These are phyloP conservation scores for Glaucomys volans DNA, from an alignment of 2,113 vertebrate species.

Conservation along the genomic window DNA sequence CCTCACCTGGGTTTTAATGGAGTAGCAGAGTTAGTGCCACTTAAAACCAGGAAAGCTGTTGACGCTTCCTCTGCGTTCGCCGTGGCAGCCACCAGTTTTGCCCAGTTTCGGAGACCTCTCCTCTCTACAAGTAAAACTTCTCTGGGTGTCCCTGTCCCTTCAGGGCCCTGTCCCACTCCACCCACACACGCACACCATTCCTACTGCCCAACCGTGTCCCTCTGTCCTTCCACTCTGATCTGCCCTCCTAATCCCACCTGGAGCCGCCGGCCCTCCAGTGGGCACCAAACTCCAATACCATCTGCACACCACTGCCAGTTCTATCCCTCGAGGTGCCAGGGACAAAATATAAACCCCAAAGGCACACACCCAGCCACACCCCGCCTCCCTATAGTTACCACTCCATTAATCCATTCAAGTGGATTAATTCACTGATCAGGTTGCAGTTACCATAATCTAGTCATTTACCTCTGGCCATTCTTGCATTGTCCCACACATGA, in stretches of 20 bases:
- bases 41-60: not conserved
- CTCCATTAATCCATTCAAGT: too few relatives aligned
- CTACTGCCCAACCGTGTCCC: not conserved
- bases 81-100: not conserved
- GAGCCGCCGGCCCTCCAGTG: not conserved
- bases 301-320: not conserved
- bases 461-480: too few relatives aligned
- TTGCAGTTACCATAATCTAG: too few relatives aligned
- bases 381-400: too few relatives aligned
- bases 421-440: too few relatives aligned
- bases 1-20: not conserved
- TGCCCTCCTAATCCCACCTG: not conserved
- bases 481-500: too few relatives aligned
- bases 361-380: too few relatives aligned
- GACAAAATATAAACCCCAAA: too few relatives aligned
- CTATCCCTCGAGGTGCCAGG: too few relatives aligned
- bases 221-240: not conserved
- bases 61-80: not conserved
- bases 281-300: not conserved
- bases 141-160: not conserved
- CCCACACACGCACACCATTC: not conserved
- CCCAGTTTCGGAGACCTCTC: not conserved
- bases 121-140: not conserved
- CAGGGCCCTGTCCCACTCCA: not conserved
- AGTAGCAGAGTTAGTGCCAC: not conserved